Base-by-base conservation (phyloP, 2,888 invertebrate species). In the Lydus trimaculatus region DNA sequence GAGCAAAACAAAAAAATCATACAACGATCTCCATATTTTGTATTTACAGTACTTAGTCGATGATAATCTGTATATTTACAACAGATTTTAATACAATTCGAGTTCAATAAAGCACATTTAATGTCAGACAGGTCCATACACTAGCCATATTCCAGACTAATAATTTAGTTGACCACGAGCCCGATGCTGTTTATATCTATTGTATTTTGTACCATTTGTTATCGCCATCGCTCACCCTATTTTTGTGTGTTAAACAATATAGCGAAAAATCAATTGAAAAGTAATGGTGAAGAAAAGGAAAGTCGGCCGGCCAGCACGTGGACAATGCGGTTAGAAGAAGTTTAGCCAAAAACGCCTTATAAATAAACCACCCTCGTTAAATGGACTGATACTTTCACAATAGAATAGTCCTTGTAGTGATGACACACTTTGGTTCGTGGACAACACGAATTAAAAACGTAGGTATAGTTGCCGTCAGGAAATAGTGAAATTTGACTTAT, bases 101-200 rank as follows among this genome's bases (percentile, higher is more conserved):
- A 72, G 75, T n/a, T 73, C 76, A 72, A 79, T 78, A 79, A 79
- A 79, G 75, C 75, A 79, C 78, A 69, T 78, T 78, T 79, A 79
- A 72, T 76, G 79, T 73, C 77, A 76, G 70, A 68, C 66, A 43
- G 8, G 63, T 67, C 72, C 72, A 68, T n/a, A 39, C n/a, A 15
- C 8, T 25, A 65, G 66, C 15, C 1, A 3, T n/a, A 9, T 9
- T 73, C 77, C 76, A 77, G 76, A 78, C 77, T 65, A 72, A 79
- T 79, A 78, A 77, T 75, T 77, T 73, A 76, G 71, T 60, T 71
- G 77, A 77, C 77, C 78, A 76, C 78, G 74, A 76, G 77, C 70
- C 74, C 65, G 71, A 70, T 64, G 65, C 68, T 66, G 66, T 69
- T 71, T 69, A 31, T 67, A 68, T 3, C 71, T 61, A 74, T 72